Conservation (phyloP, 2,797 vertebrate species). For the Rhynchotus rufescens region DNA sequence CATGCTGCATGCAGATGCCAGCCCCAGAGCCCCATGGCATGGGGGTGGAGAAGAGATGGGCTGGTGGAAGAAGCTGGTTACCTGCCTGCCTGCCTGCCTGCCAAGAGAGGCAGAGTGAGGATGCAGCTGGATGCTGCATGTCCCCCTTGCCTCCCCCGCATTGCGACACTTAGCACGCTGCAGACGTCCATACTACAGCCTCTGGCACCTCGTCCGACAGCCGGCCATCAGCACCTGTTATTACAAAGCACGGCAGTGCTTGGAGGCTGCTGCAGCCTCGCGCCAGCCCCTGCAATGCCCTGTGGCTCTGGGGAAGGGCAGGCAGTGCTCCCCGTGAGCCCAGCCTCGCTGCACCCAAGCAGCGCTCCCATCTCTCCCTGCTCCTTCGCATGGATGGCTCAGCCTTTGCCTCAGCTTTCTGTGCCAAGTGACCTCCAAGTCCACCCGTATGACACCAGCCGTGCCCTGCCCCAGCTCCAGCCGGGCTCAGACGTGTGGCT, state of each 20-base stretch:
- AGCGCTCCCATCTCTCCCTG: neutral
- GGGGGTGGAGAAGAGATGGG: no score
- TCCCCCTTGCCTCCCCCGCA: neutral
- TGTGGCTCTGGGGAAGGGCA: fast-evolving
- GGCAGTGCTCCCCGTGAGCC: fast-evolving
- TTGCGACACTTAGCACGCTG: fast-evolving
- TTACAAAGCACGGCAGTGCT: fast-evolving
- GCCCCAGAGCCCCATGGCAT: no score
- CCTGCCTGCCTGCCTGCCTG: no score
- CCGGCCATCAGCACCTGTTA: fast-evolving
- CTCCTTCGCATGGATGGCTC: neutral
- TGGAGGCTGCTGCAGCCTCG: fast-evolving
- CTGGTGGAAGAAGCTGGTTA: no score
- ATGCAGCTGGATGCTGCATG: no score
- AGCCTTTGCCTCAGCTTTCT: neutral
- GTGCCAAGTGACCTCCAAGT: neutral
- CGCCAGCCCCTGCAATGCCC: neutral
- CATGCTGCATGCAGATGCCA: no score
- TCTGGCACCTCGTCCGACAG: neutral
- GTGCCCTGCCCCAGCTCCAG: no score
- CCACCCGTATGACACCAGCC: fast-evolving
- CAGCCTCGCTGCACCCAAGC: neutral
- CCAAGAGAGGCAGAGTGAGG: neutral
- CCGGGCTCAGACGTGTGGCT: neutral
- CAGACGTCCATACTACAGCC: fast-evolving